Evolutionary conservation across 1,140 invertebrate genomes (phyloP).

Genomic region (Cotesia chilonis): DNA sequence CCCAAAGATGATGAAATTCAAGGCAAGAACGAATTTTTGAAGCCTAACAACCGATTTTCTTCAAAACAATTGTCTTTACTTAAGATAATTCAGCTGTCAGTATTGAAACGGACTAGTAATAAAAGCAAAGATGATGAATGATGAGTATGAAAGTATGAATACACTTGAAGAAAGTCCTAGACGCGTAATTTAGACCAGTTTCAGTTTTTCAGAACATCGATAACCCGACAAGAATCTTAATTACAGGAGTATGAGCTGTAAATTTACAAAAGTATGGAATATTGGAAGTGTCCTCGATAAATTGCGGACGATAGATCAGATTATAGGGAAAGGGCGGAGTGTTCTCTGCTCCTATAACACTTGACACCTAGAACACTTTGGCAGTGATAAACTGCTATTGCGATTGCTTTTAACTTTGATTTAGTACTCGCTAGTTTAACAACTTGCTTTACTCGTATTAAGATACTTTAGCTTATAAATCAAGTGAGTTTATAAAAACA

Average conservation of each 20-base stretch:
- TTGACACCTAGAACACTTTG: constrained; percentile 6
- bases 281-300: constrained; percentile 1
- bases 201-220: too few relatives aligned
- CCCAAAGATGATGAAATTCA: too few relatives aligned
- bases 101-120: too few relatives aligned
- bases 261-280: neutral
- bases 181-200: too few relatives aligned
- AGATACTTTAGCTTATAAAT: neutral
- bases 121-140: too few relatives aligned
- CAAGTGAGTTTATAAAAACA: neutral
- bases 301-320: constrained; percentile 4
- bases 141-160: too few relatives aligned
- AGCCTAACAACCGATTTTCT: too few relatives aligned
- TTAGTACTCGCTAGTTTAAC: neutral
- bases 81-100: too few relatives aligned
- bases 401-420: constrained; percentile 6
- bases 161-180: too few relatives aligned
- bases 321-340: constrained; percentile 2
- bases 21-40: too few relatives aligned
- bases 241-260: neutral
- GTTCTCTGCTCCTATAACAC: neutral
- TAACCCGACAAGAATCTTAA: neutral
- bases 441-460: neutral
- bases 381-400: constrained; percentile 10
- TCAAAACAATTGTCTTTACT: too few relatives aligned